Evolutionary conservation across 2,888 invertebrate genomes (phyloP), one percentile per base, ranked within the genome.

Genomic region (Agrotis ipsilon): DNA sequence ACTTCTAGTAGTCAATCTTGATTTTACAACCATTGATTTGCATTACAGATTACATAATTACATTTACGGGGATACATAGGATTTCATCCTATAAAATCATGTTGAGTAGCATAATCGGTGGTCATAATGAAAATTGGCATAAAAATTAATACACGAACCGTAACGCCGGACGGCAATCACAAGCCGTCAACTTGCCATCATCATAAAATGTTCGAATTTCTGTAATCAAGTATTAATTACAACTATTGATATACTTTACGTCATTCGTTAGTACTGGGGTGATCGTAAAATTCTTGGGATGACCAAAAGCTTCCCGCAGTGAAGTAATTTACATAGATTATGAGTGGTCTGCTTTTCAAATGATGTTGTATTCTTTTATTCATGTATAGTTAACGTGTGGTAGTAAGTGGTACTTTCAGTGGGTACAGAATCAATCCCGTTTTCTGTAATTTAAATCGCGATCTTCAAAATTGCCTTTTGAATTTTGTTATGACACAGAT

Each of bases 201-300:
- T 82, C 79, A 61, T 82, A 82, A 82, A 82, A 72, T 52, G 49
- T 63, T 61, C 52, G 39, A 55, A 71, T 57, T 70, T 69, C 51
- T 60, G 24, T 72, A 72, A 69, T 72, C 63, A 78, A 69, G 24
- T 64, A 82, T 68, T 80, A 78, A 82, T 82, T 78, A 81, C 63
- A 19, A 49, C 45, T 59, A 58, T 54, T 81, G 51, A 64, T 71
- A 54, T 64, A 67, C 51, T 61, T n/a, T 24, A 24, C 9, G 39
- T 16, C 13, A 61, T 55, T 64, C n/a, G 63, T 59, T 77, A 68
- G 54, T 27, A 74, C 21, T 54, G 57, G 52, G 52, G 16, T 57
- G 55, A 18, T 82, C 82, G 57, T 78, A 64, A 78, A 78, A 67
- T 77, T 80, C 62, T 71, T 67, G 57, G 49, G 7, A 64, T 70